Conservation (phyloP, 2,113 vertebrate species). For the Nerophis lumbriciformis region DNA sequence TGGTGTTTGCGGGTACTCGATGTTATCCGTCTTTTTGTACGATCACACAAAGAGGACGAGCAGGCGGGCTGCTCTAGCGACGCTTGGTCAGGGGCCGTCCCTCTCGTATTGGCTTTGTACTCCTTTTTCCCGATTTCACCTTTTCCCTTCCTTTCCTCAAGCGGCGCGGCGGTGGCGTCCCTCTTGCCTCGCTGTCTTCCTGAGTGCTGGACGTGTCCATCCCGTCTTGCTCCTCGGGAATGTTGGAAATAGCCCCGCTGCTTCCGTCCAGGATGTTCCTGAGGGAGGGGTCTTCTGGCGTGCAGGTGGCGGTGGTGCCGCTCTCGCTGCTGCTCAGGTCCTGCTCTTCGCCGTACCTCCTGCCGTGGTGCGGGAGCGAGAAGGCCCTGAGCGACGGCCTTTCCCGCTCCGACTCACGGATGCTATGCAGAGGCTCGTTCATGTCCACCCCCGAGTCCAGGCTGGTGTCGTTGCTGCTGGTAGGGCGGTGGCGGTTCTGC, state of each 20-base stretch:
- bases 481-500: slow-evolving; percentile 78
- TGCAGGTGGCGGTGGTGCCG: slow-evolving; percentile 81
- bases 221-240: slow-evolving; percentile 70
- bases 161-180: slow-evolving; percentile 70
- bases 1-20: slow-evolving; percentile 39
- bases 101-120: slow-evolving; percentile 62
- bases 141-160: slow-evolving; percentile 73
- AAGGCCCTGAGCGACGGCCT: slow-evolving; percentile 78
- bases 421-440: slow-evolving; percentile 83
- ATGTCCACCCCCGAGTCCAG: slow-evolving; percentile 96
- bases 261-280: slow-evolving; percentile 80
- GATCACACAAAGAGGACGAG: slow-evolving; percentile 37
- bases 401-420: slow-evolving; percentile 79
- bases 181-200: slow-evolving; percentile 70
- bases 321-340: slow-evolving; percentile 94
- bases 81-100: slow-evolving; percentile 61
- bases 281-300: slow-evolving; percentile 83
- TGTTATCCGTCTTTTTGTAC: slow-evolving; percentile 50
- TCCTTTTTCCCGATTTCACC: slow-evolving; percentile 67
- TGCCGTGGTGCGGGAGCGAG: slow-evolving; percentile 66
- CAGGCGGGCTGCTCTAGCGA: slow-evolving; percentile 35
- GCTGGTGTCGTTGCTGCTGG: slow-evolving; percentile 92
- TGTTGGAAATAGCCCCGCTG: slow-evolving; percentile 68
- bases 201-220: slow-evolving; percentile 69
- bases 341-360: slow-evolving; percentile 74